A percentile compares a stretch with the other conserved stretches of the same genome.
These are phyloP conservation scores for Istiophorus platypterus DNA, from an alignment of 2,113 vertebrate genomes.

Conservation along the genomic window DNA sequence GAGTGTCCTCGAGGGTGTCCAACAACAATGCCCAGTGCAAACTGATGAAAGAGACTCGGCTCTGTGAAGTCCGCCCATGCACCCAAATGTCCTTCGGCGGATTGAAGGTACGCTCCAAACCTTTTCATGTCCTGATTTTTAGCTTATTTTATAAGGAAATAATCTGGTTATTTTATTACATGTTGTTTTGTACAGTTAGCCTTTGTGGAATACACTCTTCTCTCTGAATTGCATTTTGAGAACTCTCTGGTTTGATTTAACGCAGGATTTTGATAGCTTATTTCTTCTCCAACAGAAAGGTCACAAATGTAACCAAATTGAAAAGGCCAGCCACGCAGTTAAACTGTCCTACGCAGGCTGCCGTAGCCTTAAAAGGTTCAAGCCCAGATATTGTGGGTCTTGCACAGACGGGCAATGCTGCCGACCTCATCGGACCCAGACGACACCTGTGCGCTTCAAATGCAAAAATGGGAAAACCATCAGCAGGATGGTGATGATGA, in stretches of 20 bases:
- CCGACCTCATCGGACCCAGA: constrained; percentile 89
- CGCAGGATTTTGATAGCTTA: constrained; percentile 2
- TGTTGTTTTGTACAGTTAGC: not conserved
- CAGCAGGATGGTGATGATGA: constrained; percentile 93
- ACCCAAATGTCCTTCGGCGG: constrained; percentile 81
- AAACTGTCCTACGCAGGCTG: constrained; percentile 89
- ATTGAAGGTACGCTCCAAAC: constrained; percentile 84
- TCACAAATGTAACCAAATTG: constrained; percentile 90
- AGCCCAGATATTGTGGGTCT: constrained; percentile 90
- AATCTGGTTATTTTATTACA: not conserved
- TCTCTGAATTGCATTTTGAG: not conserved
- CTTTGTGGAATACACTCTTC: not conserved
- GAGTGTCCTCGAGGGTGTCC: constrained; percentile 90
- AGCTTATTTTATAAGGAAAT: not conserved
- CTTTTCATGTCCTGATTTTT: not conserved
- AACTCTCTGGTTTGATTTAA: not conserved
- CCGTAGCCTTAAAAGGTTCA: constrained; percentile 90
- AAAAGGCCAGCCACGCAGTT: constrained; percentile 83
- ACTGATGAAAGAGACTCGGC: constrained; percentile 90
- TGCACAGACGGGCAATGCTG: constrained; percentile 92
- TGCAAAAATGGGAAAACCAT: constrained; percentile 89
- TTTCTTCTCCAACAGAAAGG: constrained; percentile 85
- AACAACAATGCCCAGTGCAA: constrained; percentile 90
- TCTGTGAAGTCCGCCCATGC: constrained; percentile 92
- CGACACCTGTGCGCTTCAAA: constrained; percentile 88